Conservation (phyloP, 2,888 invertebrate species). For the Meloe dianella region DNA sequence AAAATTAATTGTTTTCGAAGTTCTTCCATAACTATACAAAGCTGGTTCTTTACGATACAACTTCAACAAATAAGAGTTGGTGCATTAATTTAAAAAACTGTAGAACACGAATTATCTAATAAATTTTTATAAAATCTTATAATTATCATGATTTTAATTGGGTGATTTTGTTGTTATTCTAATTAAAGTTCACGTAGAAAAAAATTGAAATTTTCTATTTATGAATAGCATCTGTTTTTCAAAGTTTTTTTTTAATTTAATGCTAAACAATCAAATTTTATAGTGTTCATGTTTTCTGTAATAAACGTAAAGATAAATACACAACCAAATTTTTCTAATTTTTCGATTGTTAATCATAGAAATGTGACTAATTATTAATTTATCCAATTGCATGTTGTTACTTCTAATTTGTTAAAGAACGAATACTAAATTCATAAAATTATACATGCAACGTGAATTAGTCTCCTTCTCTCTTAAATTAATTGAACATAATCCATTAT, state of each 20-base stretch:
- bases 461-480: background rate
- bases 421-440: background rate
- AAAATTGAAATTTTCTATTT: background rate
- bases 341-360: background rate
- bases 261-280: too few relatives aligned
- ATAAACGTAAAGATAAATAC: background rate
- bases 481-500: slow-evolving; percentile 5
- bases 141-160: too few relatives aligned
- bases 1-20: background rate
- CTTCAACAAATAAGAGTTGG: too few relatives aligned
- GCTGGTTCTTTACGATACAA: too few relatives aligned
- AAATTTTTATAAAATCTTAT: too few relatives aligned
- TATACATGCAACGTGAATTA: background rate
- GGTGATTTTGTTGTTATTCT: too few relatives aligned
- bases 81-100: too few relatives aligned
- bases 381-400: background rate
- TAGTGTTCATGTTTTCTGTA: background rate
- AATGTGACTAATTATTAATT: background rate
- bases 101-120: too few relatives aligned
- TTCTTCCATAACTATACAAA: background rate
- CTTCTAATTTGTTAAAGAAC: background rate
- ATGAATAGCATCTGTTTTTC: background rate
- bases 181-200: too few relatives aligned
- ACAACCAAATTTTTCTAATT: background rate
- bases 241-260: too few relatives aligned